A percentile compares a stretch with the other conserved stretches of the same genome.
Conservation (phyloP, 1,140 invertebrate genomes). For the Heliconius hewitsoni region DNA sequence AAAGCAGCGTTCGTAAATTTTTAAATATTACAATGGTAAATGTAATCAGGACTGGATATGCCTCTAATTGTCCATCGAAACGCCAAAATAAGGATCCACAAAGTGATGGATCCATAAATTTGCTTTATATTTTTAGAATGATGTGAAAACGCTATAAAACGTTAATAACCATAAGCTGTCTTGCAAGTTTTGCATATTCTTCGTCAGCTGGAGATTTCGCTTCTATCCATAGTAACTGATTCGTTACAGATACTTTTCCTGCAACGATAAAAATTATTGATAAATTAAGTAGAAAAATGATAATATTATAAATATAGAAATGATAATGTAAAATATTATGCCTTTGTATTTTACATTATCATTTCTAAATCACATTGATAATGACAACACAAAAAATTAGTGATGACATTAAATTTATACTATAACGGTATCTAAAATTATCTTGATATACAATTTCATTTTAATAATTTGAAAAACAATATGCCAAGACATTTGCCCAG, state of each 20-base stretch:
- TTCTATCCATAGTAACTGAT: conserved; percentile 40
- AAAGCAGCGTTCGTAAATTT: background rate
- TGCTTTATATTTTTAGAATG: background rate
- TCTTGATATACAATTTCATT: too few species aligned
- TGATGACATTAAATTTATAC: too few species aligned
- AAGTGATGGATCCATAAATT: too few species aligned
- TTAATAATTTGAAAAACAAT: too few species aligned
- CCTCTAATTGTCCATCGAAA: background rate
- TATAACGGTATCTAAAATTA: too few species aligned
- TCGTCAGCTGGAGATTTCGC: conserved; percentile 25
- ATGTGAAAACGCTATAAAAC: background rate
- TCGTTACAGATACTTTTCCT: conserved; percentile 28
- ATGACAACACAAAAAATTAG: background rate
- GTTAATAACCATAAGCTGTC: conserved; percentile 27
- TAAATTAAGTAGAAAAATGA: background rate
- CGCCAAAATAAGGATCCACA: background rate
- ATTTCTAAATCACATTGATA: background rate
- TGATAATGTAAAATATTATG: too few species aligned
- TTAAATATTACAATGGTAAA: background rate
- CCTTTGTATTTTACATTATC: background rate
- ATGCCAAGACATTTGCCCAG: too few species aligned
- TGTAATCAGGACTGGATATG: too few species aligned
- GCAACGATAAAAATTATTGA: background rate
- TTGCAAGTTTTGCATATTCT: conserved; percentile 27
- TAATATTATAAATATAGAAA: too few species aligned